Percentiles rank a stretch among this genome's conserved stretches.
These are phyloP conservation scores for Orchesellides sinensis DNA, from an alignment of 2,888 invertebrate genomes.

Conservation along the genomic window DNA sequence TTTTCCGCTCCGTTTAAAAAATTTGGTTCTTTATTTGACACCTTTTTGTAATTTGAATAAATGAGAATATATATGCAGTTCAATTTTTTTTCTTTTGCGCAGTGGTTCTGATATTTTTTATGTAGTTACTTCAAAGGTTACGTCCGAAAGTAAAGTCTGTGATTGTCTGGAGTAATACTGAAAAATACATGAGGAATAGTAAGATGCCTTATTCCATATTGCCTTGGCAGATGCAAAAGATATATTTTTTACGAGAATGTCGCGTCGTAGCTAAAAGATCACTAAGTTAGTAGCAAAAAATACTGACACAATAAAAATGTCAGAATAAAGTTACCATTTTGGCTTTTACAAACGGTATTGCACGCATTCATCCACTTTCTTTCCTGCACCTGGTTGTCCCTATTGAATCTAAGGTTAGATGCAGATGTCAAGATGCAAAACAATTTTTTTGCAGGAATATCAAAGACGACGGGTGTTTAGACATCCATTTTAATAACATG, in stretches of 20 bases:
- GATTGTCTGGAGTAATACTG: neutral
- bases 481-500: no score
- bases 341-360: no score
- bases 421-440: no score
- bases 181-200: neutral
- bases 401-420: no score
- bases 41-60: slow-evolving; percentile 7
- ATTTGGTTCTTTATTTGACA: slow-evolving; percentile 18
- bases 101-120: neutral
- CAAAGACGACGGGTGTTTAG: neutral
- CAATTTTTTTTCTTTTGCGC: neutral
- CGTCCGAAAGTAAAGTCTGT: neutral
- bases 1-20: slow-evolving; percentile 53
- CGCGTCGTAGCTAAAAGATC: neutral
- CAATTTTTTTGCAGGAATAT: no score
- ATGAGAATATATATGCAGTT: slow-evolving; percentile 32
- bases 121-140: neutral
- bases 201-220: neutral
- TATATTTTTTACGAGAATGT: neutral
- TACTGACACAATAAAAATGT: neutral
- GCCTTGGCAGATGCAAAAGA: neutral
- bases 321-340: neutral
- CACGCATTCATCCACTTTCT: no score
- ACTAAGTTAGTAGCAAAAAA: neutral
- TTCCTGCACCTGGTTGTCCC: no score